These are phyloP conservation scores for Yponomeuta plumbellus DNA, from an alignment of 2,888 invertebrate species.

Conservation along the genomic window DNA sequence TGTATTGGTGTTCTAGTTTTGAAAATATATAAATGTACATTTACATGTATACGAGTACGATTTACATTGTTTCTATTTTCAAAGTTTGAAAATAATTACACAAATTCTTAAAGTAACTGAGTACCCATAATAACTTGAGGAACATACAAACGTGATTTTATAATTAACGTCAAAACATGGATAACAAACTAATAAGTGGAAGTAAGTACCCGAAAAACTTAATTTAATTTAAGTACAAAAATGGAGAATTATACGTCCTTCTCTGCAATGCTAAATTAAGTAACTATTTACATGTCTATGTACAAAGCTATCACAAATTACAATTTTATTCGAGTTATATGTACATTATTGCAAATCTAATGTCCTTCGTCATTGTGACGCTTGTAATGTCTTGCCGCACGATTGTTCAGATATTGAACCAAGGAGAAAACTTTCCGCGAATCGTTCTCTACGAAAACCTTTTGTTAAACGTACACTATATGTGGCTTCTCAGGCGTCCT, in stretches of 20 bases:
- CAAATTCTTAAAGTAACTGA: constrained; percentile 45
- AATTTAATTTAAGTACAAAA: constrained; percentile 67
- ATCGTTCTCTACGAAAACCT: constrained; percentile 61
- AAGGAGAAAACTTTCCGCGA: constrained; percentile 52
- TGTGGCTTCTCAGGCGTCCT: constrained; percentile 75
- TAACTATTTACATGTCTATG: constrained; percentile 66
- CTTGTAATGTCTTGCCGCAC: constrained; percentile 41
- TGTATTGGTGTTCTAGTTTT: constrained; percentile 71
- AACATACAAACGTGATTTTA: constrained; percentile 17
- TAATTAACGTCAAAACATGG: constrained; percentile 9
- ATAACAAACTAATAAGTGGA: not conserved
- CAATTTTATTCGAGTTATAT: constrained; percentile 68
- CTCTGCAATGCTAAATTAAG: constrained; percentile 46
- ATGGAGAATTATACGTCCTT: constrained; percentile 55
- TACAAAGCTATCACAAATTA: constrained; percentile 76
- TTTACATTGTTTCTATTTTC: constrained; percentile 42
- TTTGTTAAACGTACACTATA: constrained; percentile 78
- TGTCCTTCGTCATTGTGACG: constrained; percentile 50
- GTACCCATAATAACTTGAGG: constrained; percentile 44
- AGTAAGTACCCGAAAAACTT: constrained; percentile 27
- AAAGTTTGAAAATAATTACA: constrained; percentile 44
- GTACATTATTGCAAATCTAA: constrained; percentile 72
- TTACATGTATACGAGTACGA: constrained; percentile 55
- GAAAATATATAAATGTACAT: constrained; percentile 55
- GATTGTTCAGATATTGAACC: constrained; percentile 46